Evolutionary conservation across 2,113 vertebrate species (phyloP), one percentile per base, ranked within the genome.

Genomic region (Pachycephala philippinensis): DNA sequence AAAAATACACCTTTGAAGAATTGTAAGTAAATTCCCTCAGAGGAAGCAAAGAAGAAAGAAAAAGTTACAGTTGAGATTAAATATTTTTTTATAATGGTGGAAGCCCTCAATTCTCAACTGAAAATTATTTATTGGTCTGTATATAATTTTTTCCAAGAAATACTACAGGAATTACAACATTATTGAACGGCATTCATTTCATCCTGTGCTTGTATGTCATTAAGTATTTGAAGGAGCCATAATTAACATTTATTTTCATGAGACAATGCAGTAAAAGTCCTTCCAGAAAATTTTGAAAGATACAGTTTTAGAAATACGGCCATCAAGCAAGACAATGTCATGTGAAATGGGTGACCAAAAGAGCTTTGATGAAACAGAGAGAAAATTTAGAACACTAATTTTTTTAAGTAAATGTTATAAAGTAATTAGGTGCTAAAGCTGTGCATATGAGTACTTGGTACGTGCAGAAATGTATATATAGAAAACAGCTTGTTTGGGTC

Each of bases 371-470:
- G 20, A 64, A 75, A 56, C 16, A 14, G 11, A 59, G 8, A 50
- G 63, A 77, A 68, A 68, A 68, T 60, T 33, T 28, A 27, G 27
- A 75, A 74, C 74, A 42, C 2, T 17, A 64, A 24, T 2, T 28
- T 87, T 56, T 69, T 75, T 22, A 52, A n/a, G 6, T 24, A 53
- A 60, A 5, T 50, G 3, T 5, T 71, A n/a, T 64, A 49, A 91
- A 72, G 16, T 35, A 89, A 64, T 71, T 59, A 56, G 3, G 7
- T n/a, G 15, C 3, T 60, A 20, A 78, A 91, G 8, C 37, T 40
- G 10, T 5, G 10, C 6, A 11, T 72, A 31, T 10, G 11, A 84
- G 6, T 66, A 30, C 24, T 47, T 0, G 0, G 8, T 49, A 45
- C 2, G 7, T 61, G 16, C 5, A 83, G 75, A 72, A 54, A 35